Evolutionary conservation across 2,888 invertebrate genomes (phyloP).

Genomic region (Bombylius major): DNA sequence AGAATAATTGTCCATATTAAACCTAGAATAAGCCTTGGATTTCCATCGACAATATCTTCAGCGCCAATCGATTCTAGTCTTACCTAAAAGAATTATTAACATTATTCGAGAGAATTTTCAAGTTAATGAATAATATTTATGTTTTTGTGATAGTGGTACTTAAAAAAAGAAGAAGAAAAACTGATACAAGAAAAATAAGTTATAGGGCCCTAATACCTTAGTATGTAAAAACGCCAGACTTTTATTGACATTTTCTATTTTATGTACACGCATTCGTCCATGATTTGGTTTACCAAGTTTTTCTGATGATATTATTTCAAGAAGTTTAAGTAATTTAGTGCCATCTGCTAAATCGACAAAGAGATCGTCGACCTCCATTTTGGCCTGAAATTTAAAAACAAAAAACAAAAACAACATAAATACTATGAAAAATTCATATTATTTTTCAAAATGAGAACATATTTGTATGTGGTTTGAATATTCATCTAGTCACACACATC

Average conservation of each 20-base stretch:
- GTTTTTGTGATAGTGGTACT: no score
- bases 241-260: conserved; percentile 98
- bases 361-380: conserved; percentile 95
- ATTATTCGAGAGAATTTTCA: not conserved
- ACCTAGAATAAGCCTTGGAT: conserved; percentile 91
- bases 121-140: not conserved
- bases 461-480: not conserved
- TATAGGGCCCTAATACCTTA: conserved; percentile 47
- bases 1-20: conserved; percentile 99
- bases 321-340: conserved; percentile 75
- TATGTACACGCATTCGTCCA: conserved; percentile 93
- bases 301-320: conserved; percentile 98
- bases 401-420: conserved; percentile 4
- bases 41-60: conserved; percentile 97
- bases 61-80: conserved; percentile 97
- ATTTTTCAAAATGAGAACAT: not conserved
- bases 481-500: not conserved
- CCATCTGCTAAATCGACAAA: conserved; percentile 95
- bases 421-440: not conserved
- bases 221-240: conserved; percentile 91
- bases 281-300: conserved; percentile 93
- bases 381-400: conserved; percentile 61
- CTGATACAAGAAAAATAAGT: no score
- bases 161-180: no score
- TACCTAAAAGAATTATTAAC: conserved; percentile 46